These are phyloP conservation scores for Lysandra bellargus DNA, from an alignment of 2,888 invertebrate genomes.

Conservation along the genomic window DNA sequence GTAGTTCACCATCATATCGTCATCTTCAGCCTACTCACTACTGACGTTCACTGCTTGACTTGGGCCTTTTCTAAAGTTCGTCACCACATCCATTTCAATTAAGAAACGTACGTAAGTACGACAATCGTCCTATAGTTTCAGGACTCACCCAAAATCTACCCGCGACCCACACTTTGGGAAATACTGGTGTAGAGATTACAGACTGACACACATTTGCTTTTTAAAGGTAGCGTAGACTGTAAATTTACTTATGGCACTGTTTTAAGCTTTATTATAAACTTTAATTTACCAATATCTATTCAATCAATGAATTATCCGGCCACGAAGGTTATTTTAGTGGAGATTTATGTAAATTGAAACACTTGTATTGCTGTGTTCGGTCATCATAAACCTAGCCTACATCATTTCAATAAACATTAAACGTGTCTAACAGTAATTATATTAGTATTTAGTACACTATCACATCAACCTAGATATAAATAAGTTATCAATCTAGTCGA, in stretches of 20 bases:
- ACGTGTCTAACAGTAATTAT: not conserved
- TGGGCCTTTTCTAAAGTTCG: too few relatives aligned
- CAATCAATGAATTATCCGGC: not conserved
- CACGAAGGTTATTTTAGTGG: not conserved
- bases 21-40: too few relatives aligned
- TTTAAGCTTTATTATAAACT: not conserved
- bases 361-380: not conserved
- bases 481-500: constrained; percentile 26
- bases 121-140: too few relatives aligned
- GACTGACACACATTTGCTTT: not conserved
- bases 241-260: not conserved
- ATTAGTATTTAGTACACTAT: not conserved
- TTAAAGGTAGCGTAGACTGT: not conserved
- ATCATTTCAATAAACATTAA: not conserved
- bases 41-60: too few relatives aligned
- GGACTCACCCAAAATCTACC: too few relatives aligned
- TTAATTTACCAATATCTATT: not conserved
- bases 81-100: too few relatives aligned
- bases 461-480: constrained; percentile 24
- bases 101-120: too few relatives aligned
- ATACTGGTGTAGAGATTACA: not conserved
- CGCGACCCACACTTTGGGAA: too few relatives aligned
- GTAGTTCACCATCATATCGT: too few relatives aligned
- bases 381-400: not conserved
- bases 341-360: constrained; percentile 9